Percentiles rank a stretch among this genome's conserved stretches.
phyloP scores from a whole-genome alignment of 2,888 invertebrate genomes.

The Noctua janthina region DNA sequence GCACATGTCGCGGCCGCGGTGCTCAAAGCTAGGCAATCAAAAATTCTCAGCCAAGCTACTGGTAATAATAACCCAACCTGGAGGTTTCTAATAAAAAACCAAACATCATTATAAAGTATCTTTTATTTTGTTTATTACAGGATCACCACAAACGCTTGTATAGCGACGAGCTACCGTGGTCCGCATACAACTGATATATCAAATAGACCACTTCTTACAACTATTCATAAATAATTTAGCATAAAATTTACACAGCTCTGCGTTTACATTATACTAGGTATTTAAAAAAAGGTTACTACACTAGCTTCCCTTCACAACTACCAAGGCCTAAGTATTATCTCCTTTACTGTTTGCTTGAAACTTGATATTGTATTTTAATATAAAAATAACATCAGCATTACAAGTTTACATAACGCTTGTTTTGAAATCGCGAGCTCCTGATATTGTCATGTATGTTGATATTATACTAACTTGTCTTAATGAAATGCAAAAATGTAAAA shows the following conservation, averaged over 20 bases:
- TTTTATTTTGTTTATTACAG: constrained; percentile 83
- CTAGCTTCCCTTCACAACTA: constrained; percentile 67
- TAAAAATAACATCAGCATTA: constrained; percentile 7
- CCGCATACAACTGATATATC: constrained; percentile 74
- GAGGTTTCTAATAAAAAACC: constrained; percentile 50
- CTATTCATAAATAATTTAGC: constrained; percentile 88
- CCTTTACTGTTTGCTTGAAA: constrained; percentile 48
- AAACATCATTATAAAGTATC: constrained; percentile 75
- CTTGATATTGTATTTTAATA: constrained; percentile 52
- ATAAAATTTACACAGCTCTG: constrained; percentile 82
- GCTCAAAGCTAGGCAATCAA: neutral
- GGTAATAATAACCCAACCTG: neutral
- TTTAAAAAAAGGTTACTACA: constrained; percentile 63
- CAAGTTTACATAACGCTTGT: constrained; percentile 1
- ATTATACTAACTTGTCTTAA: constrained; percentile 11
- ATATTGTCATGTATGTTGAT: constrained; percentile 1
- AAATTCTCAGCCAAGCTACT: neutral
- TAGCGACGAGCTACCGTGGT: constrained; percentile 75
- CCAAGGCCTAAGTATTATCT: constrained; percentile 68
- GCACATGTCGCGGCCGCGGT: neutral
- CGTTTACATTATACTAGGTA: constrained; percentile 69
- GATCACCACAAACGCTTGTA: constrained; percentile 75
- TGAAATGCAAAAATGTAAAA: constrained; percentile 32
- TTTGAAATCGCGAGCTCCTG: constrained; percentile 32
- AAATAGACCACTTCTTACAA: constrained; percentile 78